phyloP scores from a whole-genome alignment of 2,888 invertebrate species.

The Xanthorhoe designata region DNA sequence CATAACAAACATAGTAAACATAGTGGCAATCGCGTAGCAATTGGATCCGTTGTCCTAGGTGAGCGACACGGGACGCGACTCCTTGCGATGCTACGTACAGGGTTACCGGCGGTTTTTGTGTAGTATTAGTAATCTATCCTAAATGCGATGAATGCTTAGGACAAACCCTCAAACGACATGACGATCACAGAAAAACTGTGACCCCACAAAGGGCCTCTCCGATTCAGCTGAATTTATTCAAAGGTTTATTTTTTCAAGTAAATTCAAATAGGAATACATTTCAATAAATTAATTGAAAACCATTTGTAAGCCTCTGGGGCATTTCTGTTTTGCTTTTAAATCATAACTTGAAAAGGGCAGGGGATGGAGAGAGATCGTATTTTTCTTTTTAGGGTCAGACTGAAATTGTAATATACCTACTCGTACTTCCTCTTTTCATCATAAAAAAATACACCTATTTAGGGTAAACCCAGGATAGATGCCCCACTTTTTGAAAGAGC shows the following conservation, averaged over 20 bases:
- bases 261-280: slow-evolving; percentile 40
- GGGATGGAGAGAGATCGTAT: not conserved
- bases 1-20: slow-evolving; percentile 9
- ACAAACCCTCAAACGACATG: slow-evolving; percentile 11
- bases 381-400: slow-evolving; percentile 6
- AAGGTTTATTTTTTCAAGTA: slow-evolving; percentile 34
- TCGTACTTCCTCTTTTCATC: not conserved
- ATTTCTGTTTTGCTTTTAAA: slow-evolving; percentile 34
- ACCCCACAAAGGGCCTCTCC: slow-evolving; percentile 22
- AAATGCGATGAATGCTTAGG: not conserved
- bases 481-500: too few relatives aligned
- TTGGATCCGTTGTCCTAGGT: too few relatives aligned
- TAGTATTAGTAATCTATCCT: too few relatives aligned
- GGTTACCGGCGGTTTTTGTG: too few relatives aligned
- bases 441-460: too few relatives aligned
- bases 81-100: too few relatives aligned
- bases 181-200: slow-evolving; percentile 20
- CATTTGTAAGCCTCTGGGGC: slow-evolving; percentile 26
- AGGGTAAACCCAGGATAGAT: too few relatives aligned
- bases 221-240: slow-evolving; percentile 28
- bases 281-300: slow-evolving; percentile 43
- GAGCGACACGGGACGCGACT: too few relatives aligned
- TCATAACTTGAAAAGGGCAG: slow-evolving; percentile 24
- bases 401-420: not conserved
- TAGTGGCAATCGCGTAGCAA: too few relatives aligned